Evolutionary conservation across 1,140 invertebrate species (phyloP).

Genomic region (Plutomurus gul): DNA sequence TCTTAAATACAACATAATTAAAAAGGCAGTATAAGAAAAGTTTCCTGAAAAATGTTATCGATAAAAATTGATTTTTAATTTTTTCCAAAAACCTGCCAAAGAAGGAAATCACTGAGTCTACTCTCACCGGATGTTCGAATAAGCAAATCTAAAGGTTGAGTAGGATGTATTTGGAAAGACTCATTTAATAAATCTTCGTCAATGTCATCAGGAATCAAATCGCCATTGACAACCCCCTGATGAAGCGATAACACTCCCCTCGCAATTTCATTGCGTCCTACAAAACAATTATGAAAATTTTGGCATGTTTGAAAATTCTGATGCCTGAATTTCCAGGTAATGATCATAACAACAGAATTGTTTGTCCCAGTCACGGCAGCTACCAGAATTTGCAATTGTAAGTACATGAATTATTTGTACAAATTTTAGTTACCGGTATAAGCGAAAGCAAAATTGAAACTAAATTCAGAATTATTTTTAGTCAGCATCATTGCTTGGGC

Average conservation of each 20-base stretch:
- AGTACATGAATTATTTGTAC: too few relatives aligned
- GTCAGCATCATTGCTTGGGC: conserved; percentile 80
- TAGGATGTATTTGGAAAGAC: conserved; percentile 77
- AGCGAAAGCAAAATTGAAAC: conserved; percentile 89
- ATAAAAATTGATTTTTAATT: too few relatives aligned
- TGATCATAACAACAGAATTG: background rate
- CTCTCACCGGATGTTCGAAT: conserved; percentile 96
- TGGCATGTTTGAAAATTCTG: too few relatives aligned
- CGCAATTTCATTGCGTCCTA: conserved; percentile 85
- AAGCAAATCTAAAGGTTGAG: conserved; percentile 80
- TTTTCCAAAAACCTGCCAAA: conserved; percentile 81
- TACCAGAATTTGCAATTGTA: background rate
- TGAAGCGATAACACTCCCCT: conserved; percentile 70
- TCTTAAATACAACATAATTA: conserved; percentile 58
- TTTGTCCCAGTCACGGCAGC: too few relatives aligned
- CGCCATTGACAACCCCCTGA: conserved; percentile 63
- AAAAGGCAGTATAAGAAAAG: too few relatives aligned
- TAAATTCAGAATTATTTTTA: conserved; percentile 77
- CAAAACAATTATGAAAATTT: conserved; percentile 52
- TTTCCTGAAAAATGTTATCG: too few relatives aligned
- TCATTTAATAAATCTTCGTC: conserved; percentile 76
- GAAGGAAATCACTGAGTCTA: conserved; percentile 91
- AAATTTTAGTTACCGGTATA: conserved; percentile 83
- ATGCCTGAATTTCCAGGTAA: background rate
- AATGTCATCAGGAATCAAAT: conserved; percentile 72